Percentiles rank a stretch among this genome's conserved stretches.
phyloP scores from a whole-genome alignment of 2,113 vertebrate genomes.

The Grus americana region DNA sequence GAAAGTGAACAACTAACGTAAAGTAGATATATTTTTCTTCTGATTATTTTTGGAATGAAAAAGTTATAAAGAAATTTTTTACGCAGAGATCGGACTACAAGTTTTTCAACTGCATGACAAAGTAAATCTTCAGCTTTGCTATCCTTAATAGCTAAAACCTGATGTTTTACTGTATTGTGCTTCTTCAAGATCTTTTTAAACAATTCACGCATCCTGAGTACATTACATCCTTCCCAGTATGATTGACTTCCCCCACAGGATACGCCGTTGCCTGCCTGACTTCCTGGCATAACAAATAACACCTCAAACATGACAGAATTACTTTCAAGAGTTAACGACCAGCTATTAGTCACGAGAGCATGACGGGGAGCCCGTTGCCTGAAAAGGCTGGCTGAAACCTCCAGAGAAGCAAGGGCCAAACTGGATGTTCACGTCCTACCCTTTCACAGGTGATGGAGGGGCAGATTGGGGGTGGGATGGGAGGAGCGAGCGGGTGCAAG shows the following conservation, averaged over 20 bases:
- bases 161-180: neutral
- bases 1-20: neutral
- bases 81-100: neutral
- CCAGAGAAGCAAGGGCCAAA: neutral
- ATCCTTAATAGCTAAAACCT: neutral
- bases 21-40: neutral
- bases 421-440: neutral
- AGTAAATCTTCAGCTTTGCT: neutral
- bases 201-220: neutral
- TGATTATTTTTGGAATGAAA: neutral
- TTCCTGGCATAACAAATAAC: neutral
- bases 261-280: neutral
- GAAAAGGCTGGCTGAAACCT: neutral
- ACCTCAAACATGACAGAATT: neutral
- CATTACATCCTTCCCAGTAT: neutral
- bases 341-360: neutral
- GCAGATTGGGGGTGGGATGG: neutral
- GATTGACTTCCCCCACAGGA: neutral
- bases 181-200: neutral
- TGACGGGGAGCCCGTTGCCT: rapidly evolving
- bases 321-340: neutral
- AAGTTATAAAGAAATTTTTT: neutral
- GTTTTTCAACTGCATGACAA: neutral
- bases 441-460: neutral
- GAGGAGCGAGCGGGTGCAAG: neutral